Conservation (phyloP, 2,797 vertebrate genomes). For the Cossypha polioptera region DNA sequence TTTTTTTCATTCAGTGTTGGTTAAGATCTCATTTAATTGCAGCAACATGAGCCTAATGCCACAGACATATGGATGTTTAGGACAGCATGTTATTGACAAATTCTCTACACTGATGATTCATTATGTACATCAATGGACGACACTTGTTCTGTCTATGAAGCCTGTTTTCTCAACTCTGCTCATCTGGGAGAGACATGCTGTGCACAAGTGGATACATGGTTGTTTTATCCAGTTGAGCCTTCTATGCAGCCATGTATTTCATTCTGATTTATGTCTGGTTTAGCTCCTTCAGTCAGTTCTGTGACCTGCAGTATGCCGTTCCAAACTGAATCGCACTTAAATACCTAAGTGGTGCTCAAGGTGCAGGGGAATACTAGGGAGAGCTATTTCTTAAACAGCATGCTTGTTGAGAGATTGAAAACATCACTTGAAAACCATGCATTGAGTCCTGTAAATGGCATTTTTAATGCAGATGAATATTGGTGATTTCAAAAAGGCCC, state of each 20-base stretch:
- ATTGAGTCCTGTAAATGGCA: not conserved
- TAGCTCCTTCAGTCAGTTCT: not conserved
- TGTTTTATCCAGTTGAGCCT: not conserved
- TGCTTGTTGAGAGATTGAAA: not conserved
- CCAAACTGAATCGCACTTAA: not conserved
- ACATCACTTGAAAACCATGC: not conserved
- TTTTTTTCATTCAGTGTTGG: constrained; percentile 11
- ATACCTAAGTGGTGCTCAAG: not conserved
- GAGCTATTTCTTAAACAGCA: not conserved
- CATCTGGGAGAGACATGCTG: constrained; percentile 62
- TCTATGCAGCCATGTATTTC: not conserved
- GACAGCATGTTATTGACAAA: constrained; percentile 73
- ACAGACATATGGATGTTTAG: constrained; percentile 58
- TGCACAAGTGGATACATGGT: constrained; percentile 26
- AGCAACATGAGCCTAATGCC: constrained; percentile 42
- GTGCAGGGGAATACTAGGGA: not conserved
- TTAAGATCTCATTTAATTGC: constrained; percentile 66
- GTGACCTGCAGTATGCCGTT: constrained; percentile 7
- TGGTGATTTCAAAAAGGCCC: not conserved
- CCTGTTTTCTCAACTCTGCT: constrained; percentile 60
- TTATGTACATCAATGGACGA: constrained; percentile 67
- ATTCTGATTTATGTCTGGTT: not conserved
- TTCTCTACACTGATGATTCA: constrained; percentile 72
- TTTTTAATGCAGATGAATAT: not conserved
- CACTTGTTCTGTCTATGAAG: constrained; percentile 66